Conservation (phyloP, 2,113 vertebrate species). For the Toxotes jaculatrix region DNA sequence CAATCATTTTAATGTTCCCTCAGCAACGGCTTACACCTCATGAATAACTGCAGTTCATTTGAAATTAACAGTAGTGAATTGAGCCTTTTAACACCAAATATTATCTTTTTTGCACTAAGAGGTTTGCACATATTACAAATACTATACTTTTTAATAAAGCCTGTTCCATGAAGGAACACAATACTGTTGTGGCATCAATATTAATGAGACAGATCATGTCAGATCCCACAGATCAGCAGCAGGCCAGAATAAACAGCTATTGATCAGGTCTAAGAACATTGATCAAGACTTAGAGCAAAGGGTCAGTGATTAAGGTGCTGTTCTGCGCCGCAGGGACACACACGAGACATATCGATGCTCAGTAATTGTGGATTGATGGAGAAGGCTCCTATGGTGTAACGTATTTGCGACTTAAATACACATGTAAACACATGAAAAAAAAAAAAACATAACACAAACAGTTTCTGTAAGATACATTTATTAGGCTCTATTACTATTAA, state of each 20-base stretch:
- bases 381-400: conserved; percentile 7
- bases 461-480: background rate
- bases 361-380: conserved; percentile 11
- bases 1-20: background rate
- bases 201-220: conserved; percentile 51
- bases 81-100: background rate
- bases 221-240: conserved; percentile 35
- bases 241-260: conserved; percentile 36
- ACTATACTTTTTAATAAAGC: background rate
- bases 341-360: conserved; percentile 39
- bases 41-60: background rate
- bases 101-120: background rate
- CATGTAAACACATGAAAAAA: background rate
- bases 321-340: conserved; percentile 20
- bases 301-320: conserved; percentile 40
- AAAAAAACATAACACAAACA: background rate
- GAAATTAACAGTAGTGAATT: background rate
- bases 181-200: background rate
- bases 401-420: background rate
- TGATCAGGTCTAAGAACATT: conserved; percentile 47
- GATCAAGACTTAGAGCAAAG: conserved; percentile 44
- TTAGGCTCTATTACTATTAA: background rate
- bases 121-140: background rate
- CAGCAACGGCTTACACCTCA: background rate
- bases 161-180: background rate